Base-by-base conservation (phyloP, 1,140 invertebrate species). In the Drosophila teissieri region DNA sequence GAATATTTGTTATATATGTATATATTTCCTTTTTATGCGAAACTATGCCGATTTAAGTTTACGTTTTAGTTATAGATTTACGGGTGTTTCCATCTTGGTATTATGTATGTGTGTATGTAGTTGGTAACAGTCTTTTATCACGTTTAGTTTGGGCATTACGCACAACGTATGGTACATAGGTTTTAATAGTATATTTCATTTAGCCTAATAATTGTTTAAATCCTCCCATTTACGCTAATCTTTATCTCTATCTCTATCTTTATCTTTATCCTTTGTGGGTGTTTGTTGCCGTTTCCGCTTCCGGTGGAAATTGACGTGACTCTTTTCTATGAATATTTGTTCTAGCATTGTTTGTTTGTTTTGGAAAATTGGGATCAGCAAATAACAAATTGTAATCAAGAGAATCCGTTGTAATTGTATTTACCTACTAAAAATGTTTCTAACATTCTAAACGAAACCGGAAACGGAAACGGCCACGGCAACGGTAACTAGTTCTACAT, bases 111-210 rank as follows among this genome's bases (percentile, higher is more conserved):
- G 24, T 68, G 34, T 75, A 48, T 82, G 58, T 76, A 79, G 61
- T 67, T 82, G 76, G 52, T 86, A 86, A 83, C 83, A 86, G 83
- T 86, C 83, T 86, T 86, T 82, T 86, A 88, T 86, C 83, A 86
- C 83, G 78, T 82, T 86, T 86, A 86, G 82, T 86, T 86, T 80
- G 73, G 57, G 54, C 46, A 39, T 52, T 17, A 61, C 73, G 61
- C 80, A 83, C 69, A 82, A 75, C 65, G 40, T 64, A 78, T 67
- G 51, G 67, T 62, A 56, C 77, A 57, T 54, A 48, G 53, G 51
- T 68, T 40, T 49, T 67, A 49, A 39, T 49, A 58, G 52, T 68
- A 64, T 45, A 58, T 81, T 45, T 53, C 48, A 68, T 68, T 49
- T 69, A 69, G 49, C 15, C 40, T 60, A 49, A 19, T 72, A 77